phyloP scores from a whole-genome alignment of 1,140 invertebrate species.

The Caenorhabditis brenneri region DNA sequence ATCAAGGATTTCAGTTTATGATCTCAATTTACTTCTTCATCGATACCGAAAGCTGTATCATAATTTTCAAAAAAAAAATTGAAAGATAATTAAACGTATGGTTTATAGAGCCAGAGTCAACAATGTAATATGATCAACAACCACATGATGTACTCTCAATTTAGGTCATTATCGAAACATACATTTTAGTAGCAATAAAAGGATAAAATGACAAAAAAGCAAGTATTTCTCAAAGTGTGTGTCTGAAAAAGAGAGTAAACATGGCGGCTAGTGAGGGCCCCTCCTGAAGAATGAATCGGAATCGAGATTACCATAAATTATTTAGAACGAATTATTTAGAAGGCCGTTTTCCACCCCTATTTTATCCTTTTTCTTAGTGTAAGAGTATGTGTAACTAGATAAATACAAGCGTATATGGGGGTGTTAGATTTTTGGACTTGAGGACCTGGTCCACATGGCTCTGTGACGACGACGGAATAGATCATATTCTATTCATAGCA shows the following conservation, averaged over 20 bases:
- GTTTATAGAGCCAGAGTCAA: too few species aligned
- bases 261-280: conserved; percentile 6
- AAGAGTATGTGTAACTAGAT: conserved; percentile 13
- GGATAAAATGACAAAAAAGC: neutral
- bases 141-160: too few species aligned
- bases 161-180: too few species aligned
- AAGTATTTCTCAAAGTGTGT: neutral
- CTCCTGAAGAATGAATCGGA: neutral
- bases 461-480: neutral
- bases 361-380: neutral
- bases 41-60: too few species aligned
- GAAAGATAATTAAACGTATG: too few species aligned
- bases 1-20: too few species aligned
- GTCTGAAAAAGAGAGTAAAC: neutral
- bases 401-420: conserved; percentile 7
- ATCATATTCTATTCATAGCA: neutral
- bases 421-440: neutral
- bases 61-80: too few species aligned
- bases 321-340: conserved; percentile 34
- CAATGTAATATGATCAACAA: too few species aligned
- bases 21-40: too few species aligned
- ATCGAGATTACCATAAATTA: conserved; percentile 39
- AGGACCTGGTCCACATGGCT: neutral
- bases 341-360: conserved; percentile 2
- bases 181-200: too few species aligned